A percentile compares a stretch with the other conserved stretches of the same genome.
phyloP scores from a whole-genome alignment of 2,888 invertebrate genomes.

The Tortricodes alternella region DNA sequence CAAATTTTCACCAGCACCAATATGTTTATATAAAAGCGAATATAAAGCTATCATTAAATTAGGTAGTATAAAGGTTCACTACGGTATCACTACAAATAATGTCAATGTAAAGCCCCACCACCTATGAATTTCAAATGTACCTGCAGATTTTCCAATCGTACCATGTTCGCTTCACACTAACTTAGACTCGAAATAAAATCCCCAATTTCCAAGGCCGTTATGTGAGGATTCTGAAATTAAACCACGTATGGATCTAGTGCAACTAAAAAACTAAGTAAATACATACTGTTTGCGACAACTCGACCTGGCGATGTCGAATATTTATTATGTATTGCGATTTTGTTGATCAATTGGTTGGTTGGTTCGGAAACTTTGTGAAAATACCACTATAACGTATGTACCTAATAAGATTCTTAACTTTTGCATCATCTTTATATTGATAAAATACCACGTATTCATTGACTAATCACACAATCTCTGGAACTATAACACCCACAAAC shows the following conservation, averaged over 20 bases:
- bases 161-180: conserved; percentile 64
- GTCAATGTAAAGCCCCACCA: conserved; percentile 61
- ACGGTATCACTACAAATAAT: conserved; percentile 28
- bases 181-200: conserved; percentile 60
- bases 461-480: no score
- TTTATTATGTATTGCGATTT: background rate
- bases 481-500: no score
- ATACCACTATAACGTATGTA: no score
- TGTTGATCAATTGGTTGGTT: background rate
- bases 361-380: no score
- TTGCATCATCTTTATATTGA: no score
- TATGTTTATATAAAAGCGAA: conserved; percentile 42
- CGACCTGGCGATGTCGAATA: background rate
- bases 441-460: no score
- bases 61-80: conserved; percentile 35
- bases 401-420: no score
- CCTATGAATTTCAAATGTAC: conserved; percentile 65
- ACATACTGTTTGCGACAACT: conserved; percentile 25
- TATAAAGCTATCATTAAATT: conserved; percentile 43
- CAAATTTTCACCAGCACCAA: conserved; percentile 45
- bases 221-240: conserved; percentile 77
- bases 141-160: conserved; percentile 76
- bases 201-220: conserved; percentile 71
- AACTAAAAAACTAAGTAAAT: conserved; percentile 45
- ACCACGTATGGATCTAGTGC: conserved; percentile 63